Conservation (phyloP, 1,140 invertebrate species). For the Orius insidiosus region DNA sequence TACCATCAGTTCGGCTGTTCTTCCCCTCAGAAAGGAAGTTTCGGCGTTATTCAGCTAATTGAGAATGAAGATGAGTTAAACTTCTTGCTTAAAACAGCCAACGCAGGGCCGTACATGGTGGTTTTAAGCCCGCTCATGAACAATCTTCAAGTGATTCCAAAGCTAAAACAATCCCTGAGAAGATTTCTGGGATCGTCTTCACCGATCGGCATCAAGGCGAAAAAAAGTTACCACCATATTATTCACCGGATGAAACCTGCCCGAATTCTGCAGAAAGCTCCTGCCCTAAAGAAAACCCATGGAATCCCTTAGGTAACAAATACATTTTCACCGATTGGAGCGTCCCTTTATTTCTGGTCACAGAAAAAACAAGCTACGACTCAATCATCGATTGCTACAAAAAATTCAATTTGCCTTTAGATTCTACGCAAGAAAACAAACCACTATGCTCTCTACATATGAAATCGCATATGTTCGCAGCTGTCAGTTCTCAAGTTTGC, state of each 20-base stretch:
- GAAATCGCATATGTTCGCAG: conserved; percentile 72
- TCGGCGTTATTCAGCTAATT: conserved; percentile 67
- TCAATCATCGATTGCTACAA: conserved; percentile 5
- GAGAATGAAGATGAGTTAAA: conserved; percentile 39
- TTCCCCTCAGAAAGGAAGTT: conserved; percentile 50
- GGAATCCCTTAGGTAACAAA: conserved; percentile 63
- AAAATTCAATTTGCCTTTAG: conserved; percentile 38
- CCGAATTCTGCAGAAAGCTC: conserved; percentile 41
- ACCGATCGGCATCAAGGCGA: conserved; percentile 23
- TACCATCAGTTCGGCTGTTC: conserved; percentile 86
- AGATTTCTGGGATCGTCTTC: conserved; percentile 42
- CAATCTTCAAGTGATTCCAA: conserved; percentile 23
- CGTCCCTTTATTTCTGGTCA: conserved; percentile 69
- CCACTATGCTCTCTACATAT: conserved; percentile 75
- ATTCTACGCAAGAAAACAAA: conserved; percentile 38
- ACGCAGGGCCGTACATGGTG: conserved; percentile 50
- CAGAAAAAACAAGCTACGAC: conserved; percentile 25
- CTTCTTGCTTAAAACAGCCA: conserved; percentile 50
- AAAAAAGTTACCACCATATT: conserved; percentile 23
- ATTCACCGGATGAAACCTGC: conserved; percentile 63
- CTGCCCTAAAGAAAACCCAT: conserved; percentile 33
- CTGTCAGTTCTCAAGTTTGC: conserved; percentile 69
- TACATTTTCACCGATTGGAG: conserved; percentile 59
- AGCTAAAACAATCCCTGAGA: background rate
- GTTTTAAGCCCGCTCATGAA: conserved; percentile 46